Conservation (phyloP, 2,888 invertebrate genomes). For the Crossocerus cetratus region DNA sequence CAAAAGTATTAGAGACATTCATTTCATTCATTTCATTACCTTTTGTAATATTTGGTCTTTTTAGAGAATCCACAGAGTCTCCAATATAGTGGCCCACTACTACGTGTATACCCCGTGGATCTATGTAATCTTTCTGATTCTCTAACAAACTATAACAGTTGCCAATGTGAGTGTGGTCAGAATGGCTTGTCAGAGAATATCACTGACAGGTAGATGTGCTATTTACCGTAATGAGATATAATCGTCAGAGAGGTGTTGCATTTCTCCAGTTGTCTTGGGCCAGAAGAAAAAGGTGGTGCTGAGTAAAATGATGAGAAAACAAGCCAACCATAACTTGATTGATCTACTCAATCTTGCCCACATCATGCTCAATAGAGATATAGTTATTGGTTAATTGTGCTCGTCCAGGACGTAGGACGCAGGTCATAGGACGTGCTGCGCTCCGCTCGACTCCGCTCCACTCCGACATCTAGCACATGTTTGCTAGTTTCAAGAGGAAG, state of each 20-base stretch:
- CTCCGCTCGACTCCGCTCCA: too few species aligned
- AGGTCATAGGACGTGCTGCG: too few species aligned
- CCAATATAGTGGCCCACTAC: constrained; percentile 94
- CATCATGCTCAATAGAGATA: constrained; percentile 58
- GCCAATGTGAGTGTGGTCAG: too few species aligned
- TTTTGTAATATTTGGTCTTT: constrained; percentile 85
- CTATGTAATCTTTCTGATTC: constrained; percentile 84
- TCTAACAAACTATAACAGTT: constrained; percentile 78
- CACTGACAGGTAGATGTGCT: too few species aligned
- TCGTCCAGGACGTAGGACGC: too few species aligned
- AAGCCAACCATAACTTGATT: constrained; percentile 63
- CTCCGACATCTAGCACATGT: too few species aligned
- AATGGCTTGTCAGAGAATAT: not conserved
- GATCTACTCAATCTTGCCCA: constrained; percentile 70
- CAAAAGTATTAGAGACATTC: not conserved
- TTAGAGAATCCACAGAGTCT: constrained; percentile 79
- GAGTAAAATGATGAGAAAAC: constrained; percentile 56
- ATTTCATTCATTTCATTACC: constrained; percentile 78
- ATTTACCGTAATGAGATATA: constrained; percentile 44
- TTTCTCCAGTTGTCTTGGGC: constrained; percentile 55
- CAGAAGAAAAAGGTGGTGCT: constrained; percentile 65
- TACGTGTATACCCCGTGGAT: constrained; percentile 87
- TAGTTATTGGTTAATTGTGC: too few species aligned
- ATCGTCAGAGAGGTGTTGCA: constrained; percentile 52
- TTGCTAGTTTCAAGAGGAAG: too few species aligned